Conservation (phyloP, 2,113 vertebrate genomes). For the Python bivittatus region DNA sequence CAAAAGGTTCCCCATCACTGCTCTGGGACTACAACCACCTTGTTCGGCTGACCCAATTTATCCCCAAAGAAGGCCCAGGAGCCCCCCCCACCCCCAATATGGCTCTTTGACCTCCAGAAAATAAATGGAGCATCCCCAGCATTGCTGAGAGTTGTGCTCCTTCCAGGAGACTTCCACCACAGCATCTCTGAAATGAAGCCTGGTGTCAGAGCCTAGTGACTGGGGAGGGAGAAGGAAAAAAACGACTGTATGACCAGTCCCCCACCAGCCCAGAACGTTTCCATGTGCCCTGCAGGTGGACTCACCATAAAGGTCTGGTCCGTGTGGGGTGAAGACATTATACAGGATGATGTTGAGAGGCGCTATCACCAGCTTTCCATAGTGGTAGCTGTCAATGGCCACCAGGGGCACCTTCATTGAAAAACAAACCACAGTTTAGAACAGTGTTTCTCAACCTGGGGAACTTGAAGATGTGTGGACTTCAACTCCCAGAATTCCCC, state of each 20-base stretch:
- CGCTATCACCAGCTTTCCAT: conserved; percentile 91
- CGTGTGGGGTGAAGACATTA: conserved; percentile 95
- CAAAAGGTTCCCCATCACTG: no score
- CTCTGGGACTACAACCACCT: no score
- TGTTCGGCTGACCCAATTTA: no score
- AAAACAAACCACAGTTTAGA: neutral
- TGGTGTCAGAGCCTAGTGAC: neutral
- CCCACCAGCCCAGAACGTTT: neutral
- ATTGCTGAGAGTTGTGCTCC: no score
- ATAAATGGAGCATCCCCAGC: no score
- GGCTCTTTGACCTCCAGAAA: no score
- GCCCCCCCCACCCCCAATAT: no score
- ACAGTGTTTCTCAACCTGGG: no score
- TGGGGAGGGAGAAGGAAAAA: neutral
- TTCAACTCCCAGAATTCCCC: no score
- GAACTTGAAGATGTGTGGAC: no score
- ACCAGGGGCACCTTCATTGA: conserved; percentile 85
- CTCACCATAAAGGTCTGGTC: conserved; percentile 95
- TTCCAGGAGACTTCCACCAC: no score
- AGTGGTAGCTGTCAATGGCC: conserved; percentile 91
- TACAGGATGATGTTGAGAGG: conserved; percentile 95
- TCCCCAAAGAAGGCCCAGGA: no score
- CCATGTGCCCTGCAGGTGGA: neutral
- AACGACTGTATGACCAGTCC: neutral
- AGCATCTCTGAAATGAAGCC: neutral